Evolutionary conservation across 2,797 vertebrate species (phyloP), one percentile per base, ranked within the genome.

Genomic region (Gallinago nigripennis): DNA sequence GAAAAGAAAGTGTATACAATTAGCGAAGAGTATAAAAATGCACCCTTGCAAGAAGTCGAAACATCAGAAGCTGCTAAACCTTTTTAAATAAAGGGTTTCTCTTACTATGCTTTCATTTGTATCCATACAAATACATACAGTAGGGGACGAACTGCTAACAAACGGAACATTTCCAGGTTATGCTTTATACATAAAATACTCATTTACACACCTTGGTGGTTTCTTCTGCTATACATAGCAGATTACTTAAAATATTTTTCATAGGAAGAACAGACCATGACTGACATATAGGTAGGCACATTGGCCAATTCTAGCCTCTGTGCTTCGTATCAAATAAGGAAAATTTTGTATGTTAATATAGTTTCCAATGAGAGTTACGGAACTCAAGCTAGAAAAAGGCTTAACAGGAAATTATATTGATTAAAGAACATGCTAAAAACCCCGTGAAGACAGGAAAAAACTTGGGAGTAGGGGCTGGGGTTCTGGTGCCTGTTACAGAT

Each of bases 171-270:
- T n/a, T 64, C 8, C 27, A 51, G 63, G 24, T 57, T 14, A 20
- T 12, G 9, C 25, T 54, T 39, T 39, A 39, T 39, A 19, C 8
- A 28, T 31, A 45, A 66, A 25, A 54, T 4, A 3, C 8, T 61
- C 19, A 28, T 43, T 90, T 54, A 12, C 16, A 12, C 2, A 17
- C 17, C 17, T 30, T 75, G 68, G 33, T 11, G 11, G 12, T 85
- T 82, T 37, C 46, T 78, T 72, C 24, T 77, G 46, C 35, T 14
- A 21, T 33, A 45, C 8, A 30, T 57, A 68, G 46, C 63, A 83
- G 63, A 82, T 88, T 94, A 69, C 73, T 88, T 68, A 15, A 82
- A 80, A 57, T 65, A 50, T 48, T 90, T 96, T 94, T 78, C 3
- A 28, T 75, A 61, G 37, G 45, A 68, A 80, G 63, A 37, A 37